Conservation (phyloP, 1,140 invertebrate species). For the Heterodera schachtii region DNA sequence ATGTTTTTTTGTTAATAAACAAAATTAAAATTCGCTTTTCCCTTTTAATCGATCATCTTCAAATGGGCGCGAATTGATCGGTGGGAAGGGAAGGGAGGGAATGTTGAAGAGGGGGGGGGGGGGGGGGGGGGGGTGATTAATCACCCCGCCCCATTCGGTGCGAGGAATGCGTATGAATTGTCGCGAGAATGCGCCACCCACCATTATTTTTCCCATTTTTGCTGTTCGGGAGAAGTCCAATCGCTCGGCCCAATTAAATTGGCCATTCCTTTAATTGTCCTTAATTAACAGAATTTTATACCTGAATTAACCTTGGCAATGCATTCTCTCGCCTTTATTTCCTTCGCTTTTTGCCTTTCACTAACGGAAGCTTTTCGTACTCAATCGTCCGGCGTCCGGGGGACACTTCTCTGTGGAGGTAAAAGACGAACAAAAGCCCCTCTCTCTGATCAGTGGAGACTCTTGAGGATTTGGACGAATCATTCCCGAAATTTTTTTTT, state of each 20-base stretch:
- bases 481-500: too few species aligned
- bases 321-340: background rate
- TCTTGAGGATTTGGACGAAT: too few species aligned
- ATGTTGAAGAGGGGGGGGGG: background rate
- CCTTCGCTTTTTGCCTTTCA: background rate
- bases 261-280: too few species aligned
- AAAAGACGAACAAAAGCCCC: background rate
- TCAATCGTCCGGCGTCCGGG: slow-evolving; percentile 37
- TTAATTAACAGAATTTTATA: background rate
- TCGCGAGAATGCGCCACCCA: background rate
- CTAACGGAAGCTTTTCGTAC: slow-evolving; percentile 26
- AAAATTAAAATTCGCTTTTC: background rate
- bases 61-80: background rate
- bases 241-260: background rate
- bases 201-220: background rate
- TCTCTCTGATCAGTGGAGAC: too few species aligned
- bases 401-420: slow-evolving; percentile 24
- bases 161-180: background rate
- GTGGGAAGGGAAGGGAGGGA: too few species aligned
- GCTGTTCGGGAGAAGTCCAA: background rate
- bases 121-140: background rate
- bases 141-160: background rate
- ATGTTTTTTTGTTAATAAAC: background rate
- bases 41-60: background rate
- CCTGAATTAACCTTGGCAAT: background rate